Base-by-base conservation (phyloP, 2,888 invertebrate species). In the Scaptomyza caliginosa region DNA sequence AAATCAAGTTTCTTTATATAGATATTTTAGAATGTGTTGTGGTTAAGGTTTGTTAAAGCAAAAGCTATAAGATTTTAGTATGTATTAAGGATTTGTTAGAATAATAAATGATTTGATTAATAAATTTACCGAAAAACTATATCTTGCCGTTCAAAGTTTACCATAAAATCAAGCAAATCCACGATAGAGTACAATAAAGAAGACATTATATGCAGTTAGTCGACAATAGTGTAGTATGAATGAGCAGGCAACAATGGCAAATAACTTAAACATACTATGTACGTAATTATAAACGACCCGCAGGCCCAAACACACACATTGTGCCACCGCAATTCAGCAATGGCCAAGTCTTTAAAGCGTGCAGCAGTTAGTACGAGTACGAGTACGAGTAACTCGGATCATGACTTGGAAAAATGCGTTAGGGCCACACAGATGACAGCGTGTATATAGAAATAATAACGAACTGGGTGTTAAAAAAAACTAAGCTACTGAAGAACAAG, bases 381-480 rank as follows among this genome's bases (percentile, higher is more conserved):
- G n/a, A 30, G 56, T 54, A 8, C 28, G 26, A 45, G 43, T 34
- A 32, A 32, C 24, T 32, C 48, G 68, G 67, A 74, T 69, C 78
- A 67, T 84, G 81, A 84, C 81, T 77, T 55, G 38, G 62, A 58
- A 51, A 74, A 77, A 80, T 63, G 78, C 65, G 60, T 58, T 58
- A 28, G 11, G 36, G 52, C 36, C 42, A n/a, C 26, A 46, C 54
- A 38, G 82, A 75, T 80, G 80, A 81, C 80, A 84, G 64, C 66
- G 73, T 59, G 67, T 69, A 76, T n/a, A n/a, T n/a, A n/a, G n/a
- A n/a, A 77, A 75, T 67, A 79, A 78, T 69, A 70, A 74, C 74
- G 65, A 52, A 49, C 46, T 58, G 60, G 48, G 56, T 66, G 58
- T 67, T 58, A 39, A 51, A 64, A 71, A 58, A 74, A 71, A 58